Base-by-base conservation (phyloP, 2,113 vertebrate species). In the Ammodytes marinus region DNA sequence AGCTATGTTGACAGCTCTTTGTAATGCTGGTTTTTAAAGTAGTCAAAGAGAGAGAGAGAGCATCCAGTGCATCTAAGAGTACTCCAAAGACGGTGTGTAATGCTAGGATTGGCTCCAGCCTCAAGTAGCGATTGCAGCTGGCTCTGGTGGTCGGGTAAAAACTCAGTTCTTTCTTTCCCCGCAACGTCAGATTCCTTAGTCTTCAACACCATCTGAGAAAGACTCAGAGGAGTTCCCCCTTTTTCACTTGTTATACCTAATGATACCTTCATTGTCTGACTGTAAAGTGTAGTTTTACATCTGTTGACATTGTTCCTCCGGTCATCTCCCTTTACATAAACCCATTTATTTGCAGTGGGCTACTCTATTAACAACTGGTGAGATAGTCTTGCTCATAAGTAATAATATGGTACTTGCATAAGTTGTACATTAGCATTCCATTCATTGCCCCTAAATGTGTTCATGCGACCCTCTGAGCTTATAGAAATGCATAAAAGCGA, bases 301-400 rank as follows among this genome's bases (percentile, higher is more conserved):
- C 47, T 10, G 43, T 27, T 58, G 54, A 46, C 68, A 35, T 43
- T 35, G 13, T 74, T 63, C 58, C 71, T 63, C 47, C 43, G n/a
- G 47, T 43, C 68, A 9, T 57, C 5, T n/a, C 27, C 27, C 1
- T 71, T 60, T 49, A 52, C 15, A 39, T 4, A 47, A 47, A 73
- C 1, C 5, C 0, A 7, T 11, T 6, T 45, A 13, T 50, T 39
- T 40, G 9, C 27, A 12, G 19, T 53, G 39, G 39, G 3, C 2
- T 64, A 53, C 5, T 27, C 7, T 13, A 1, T 35, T 7, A 64
- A 45, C 0, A 8, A 10, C 59, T 45, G 1, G 11, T 61, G 49
- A 45, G 49, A 12, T 2, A 2, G 2, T 10, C 4, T 52, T 43
- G 11, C 17, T 54, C 27, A 27, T 27, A 27, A 27, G 12, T 40